A percentile compares a stretch with the other conserved stretches of the same genome.
Evolutionary conservation across 2,888 invertebrate species (phyloP).

Genomic region (Lasioglossum lativentre): DNA sequence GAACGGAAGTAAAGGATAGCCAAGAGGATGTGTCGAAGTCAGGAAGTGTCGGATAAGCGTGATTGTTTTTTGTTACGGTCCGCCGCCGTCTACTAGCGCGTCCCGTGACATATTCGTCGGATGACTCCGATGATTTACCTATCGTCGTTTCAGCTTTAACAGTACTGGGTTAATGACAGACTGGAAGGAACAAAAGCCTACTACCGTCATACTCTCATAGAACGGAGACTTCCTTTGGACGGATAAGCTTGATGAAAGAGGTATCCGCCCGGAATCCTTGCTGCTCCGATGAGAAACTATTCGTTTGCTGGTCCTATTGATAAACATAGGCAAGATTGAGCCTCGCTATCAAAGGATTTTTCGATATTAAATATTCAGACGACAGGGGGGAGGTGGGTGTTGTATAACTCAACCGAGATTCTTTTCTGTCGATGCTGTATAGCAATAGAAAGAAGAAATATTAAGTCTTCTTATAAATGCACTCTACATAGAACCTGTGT

Average conservation of each 20-base stretch:
- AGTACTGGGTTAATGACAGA: conserved; percentile 38
- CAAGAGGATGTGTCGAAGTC: conserved; percentile 34
- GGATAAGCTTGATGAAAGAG: conserved; percentile 19
- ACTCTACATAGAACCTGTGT: neutral
- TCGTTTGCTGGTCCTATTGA: conserved; percentile 24
- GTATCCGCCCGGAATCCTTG: conserved; percentile 9
- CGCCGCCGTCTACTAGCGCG: neutral
- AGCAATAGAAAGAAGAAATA: neutral
- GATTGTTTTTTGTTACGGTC: conserved; percentile 29
- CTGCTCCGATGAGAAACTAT: conserved; percentile 16
- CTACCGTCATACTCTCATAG: conserved; percentile 28
- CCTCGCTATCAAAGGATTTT: conserved; percentile 25
- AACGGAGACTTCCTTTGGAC: conserved; percentile 16
- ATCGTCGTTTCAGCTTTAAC: neutral
- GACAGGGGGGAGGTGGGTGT: neutral
- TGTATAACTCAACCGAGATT: neutral
- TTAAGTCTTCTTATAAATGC: neutral
- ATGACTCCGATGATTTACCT: conserved; percentile 10
- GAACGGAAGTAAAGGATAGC: conserved; percentile 51
- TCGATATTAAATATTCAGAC: conserved; percentile 19
- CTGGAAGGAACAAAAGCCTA: conserved; percentile 29
- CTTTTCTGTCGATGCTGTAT: neutral
- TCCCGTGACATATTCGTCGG: neutral
- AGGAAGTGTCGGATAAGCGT: conserved; percentile 31
- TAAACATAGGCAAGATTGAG: conserved; percentile 5